Conservation (phyloP, 1,140 invertebrate species). For the Onthophagus taurus region DNA sequence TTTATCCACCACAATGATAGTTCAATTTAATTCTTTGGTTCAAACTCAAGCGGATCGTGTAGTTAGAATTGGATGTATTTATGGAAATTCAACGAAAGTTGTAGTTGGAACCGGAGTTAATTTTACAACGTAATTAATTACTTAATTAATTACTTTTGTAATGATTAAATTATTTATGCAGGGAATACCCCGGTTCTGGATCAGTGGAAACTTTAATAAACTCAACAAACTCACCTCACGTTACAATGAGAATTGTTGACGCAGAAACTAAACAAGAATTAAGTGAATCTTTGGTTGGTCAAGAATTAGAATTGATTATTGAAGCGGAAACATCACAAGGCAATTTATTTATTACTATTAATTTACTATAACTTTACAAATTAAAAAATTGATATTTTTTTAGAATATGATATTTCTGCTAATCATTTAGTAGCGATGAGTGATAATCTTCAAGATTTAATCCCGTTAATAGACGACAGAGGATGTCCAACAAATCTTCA, state of each 20-base stretch:
- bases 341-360: slow-evolving; percentile 15
- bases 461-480: slow-evolving; percentile 48
- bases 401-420: slow-evolving; percentile 40
- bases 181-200: too few relatives aligned
- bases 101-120: slow-evolving; percentile 33
- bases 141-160: not conserved
- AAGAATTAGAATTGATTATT: slow-evolving; percentile 33
- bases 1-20: slow-evolving; percentile 49
- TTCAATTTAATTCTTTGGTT: slow-evolving; percentile 56
- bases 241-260: slow-evolving; percentile 34
- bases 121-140: slow-evolving; percentile 29
- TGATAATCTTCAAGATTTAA: slow-evolving; percentile 37
- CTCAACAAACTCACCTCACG: slow-evolving; percentile 20
- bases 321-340: slow-evolving; percentile 29
- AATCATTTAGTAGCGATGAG: slow-evolving; percentile 46
- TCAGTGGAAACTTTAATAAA: too few relatives aligned
- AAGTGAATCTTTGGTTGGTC: slow-evolving; percentile 33
- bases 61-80: slow-evolving; percentile 53
- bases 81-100: slow-evolving; percentile 32
- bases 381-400: slow-evolving; percentile 1
- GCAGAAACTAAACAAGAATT: slow-evolving; percentile 27
- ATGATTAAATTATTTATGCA: too few relatives aligned
- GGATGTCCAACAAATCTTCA: slow-evolving; percentile 51
- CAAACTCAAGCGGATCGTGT: slow-evolving; percentile 55
- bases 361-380: not conserved